Percentiles rank a stretch among this genome's conserved stretches.
phyloP scores from a whole-genome alignment of 2,797 vertebrate species.

The Micromesistius poutassou region DNA sequence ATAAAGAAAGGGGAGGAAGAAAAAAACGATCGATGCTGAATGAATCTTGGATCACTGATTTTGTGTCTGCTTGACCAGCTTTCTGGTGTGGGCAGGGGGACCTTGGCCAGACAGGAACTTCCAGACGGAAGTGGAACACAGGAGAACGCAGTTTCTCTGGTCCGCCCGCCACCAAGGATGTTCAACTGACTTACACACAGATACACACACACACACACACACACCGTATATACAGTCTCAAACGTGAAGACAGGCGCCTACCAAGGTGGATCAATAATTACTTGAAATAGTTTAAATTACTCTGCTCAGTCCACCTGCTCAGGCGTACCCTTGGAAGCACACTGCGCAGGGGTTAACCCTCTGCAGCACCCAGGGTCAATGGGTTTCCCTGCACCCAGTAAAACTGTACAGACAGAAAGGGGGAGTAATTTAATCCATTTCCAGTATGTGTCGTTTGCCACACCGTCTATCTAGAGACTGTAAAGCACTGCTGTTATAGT shows the following conservation, averaged over 20 bases:
- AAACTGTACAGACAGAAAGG: background rate
- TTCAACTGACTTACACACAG: conserved; percentile 29
- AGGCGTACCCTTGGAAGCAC: background rate
- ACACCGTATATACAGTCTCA: background rate
- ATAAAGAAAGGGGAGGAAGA: background rate
- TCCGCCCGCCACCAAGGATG: conserved; percentile 33
- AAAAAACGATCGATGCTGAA: conserved; percentile 46
- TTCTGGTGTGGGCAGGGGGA: conserved; percentile 27
- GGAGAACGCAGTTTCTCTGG: conserved; percentile 37
- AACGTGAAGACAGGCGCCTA: background rate
- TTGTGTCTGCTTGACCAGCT: conserved; percentile 39
- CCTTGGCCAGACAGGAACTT: conserved; percentile 42
- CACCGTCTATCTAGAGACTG: background rate
- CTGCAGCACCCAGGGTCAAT: background rate
- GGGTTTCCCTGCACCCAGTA: background rate
- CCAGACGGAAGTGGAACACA: conserved; percentile 52
- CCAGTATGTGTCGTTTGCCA: background rate
- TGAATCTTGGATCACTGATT: conserved; percentile 52
- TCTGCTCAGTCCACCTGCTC: background rate
- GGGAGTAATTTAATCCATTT: background rate
- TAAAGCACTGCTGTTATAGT: background rate
- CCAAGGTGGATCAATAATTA: background rate
- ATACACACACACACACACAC: too few relatives aligned
- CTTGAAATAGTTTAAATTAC: background rate
- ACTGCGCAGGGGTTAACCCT: background rate